A percentile compares a stretch with the other conserved stretches of the same genome.
Evolutionary conservation across 2,888 invertebrate species (phyloP).

Genomic region (Oconnorella tubifera): DNA sequence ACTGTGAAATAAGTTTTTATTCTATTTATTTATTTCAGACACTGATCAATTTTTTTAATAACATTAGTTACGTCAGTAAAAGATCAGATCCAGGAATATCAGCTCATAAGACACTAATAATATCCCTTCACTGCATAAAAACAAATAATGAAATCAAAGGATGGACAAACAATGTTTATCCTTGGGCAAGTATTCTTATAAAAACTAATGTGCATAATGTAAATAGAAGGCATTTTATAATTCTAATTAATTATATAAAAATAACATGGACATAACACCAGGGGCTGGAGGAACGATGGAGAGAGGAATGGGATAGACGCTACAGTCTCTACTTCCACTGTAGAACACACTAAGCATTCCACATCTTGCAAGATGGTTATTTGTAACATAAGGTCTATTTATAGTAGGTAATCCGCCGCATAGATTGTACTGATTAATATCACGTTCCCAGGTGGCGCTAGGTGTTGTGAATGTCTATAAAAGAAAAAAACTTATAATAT

Average conservation of each 20-base stretch:
- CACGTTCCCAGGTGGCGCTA: constrained; percentile 45
- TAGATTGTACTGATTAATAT: constrained; percentile 42
- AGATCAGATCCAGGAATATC: too few species aligned
- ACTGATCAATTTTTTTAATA: too few species aligned
- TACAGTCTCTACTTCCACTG: constrained; percentile 2
- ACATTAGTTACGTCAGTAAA: too few species aligned
- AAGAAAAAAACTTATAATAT: too few species aligned
- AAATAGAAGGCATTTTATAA: not conserved
- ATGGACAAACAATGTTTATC: not conserved
- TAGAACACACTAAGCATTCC: constrained; percentile 34
- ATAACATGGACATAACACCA: not conserved
- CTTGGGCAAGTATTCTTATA: not conserved
- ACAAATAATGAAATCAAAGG: too few species aligned
- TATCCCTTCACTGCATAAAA: too few species aligned
- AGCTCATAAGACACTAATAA: too few species aligned
- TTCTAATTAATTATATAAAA: not conserved
- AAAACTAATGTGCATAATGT: too few species aligned
- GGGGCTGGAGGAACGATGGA: not conserved
- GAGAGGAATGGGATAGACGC: constrained; percentile 1
- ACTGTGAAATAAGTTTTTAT: too few species aligned
- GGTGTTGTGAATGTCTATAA: constrained; percentile 40
- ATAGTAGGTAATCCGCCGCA: constrained; percentile 20
- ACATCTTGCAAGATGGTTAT: constrained; percentile 36
- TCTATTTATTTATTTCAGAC: too few species aligned
- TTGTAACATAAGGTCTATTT: constrained; percentile 21